phyloP scores from a whole-genome alignment of 2,797 vertebrate species.

The Darevskia mixta region DNA sequence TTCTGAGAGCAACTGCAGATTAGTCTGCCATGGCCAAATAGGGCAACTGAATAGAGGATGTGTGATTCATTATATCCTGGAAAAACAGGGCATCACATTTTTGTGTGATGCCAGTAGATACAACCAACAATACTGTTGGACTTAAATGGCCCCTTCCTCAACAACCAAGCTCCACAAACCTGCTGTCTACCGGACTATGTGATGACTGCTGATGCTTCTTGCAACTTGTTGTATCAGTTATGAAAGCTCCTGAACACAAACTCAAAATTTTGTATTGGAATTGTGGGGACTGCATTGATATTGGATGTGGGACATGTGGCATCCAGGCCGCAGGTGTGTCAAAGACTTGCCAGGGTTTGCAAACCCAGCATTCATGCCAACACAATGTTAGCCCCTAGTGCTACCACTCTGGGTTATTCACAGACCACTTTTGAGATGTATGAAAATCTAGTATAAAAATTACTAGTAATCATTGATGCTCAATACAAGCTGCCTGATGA shows the following conservation, averaged over 20 bases:
- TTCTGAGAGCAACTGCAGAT: background rate
- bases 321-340: background rate
- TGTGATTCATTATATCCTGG: background rate
- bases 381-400: background rate
- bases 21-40: background rate
- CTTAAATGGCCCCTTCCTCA: background rate
- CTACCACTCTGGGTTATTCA: background rate
- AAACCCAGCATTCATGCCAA: background rate
- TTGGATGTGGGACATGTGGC: background rate
- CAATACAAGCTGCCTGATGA: background rate
- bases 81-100: background rate
- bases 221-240: background rate
- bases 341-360: background rate
- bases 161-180: background rate
- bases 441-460: background rate
- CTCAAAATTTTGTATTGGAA: background rate
- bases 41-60: background rate
- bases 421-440: background rate
- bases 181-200: background rate
- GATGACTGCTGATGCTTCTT: background rate
- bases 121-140: background rate
- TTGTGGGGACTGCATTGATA: background rate
- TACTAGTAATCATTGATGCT: background rate
- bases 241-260: background rate
- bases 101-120: background rate